These are phyloP conservation scores for Mormyrops attenuatus DNA, from an alignment of 2,797 vertebrate genomes.

Conservation along the genomic window DNA sequence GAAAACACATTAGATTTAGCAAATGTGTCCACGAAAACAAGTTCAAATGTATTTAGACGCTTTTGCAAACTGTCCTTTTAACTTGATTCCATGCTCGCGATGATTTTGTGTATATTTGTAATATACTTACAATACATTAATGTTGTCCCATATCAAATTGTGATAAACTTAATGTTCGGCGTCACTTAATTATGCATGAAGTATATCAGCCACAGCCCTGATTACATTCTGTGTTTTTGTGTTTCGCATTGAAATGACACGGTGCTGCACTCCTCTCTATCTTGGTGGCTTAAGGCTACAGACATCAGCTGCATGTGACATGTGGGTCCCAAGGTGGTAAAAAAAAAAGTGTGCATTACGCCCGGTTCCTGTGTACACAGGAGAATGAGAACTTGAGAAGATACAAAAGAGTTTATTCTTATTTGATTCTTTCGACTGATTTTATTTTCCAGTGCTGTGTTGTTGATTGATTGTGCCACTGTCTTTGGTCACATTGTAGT, in stretches of 20 bases:
- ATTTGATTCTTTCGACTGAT: neutral
- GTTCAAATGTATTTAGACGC: neutral
- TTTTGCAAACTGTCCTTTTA: neutral
- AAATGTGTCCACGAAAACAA: neutral
- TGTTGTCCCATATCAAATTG: neutral
- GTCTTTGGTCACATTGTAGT: constrained; percentile 2
- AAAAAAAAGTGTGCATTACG: neutral
- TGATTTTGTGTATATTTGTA: neutral
- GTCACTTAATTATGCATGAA: constrained; percentile 5
- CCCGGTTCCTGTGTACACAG: neutral
- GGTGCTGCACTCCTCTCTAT: neutral
- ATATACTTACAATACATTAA: neutral
- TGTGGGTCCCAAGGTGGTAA: neutral
- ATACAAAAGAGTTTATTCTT: neutral
- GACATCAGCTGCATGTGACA: neutral
- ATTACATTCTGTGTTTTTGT: neutral
- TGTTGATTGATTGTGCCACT: neutral
- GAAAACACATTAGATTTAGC: neutral
- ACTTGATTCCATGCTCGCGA: neutral
- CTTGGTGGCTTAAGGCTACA: neutral
- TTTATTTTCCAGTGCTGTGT: neutral
- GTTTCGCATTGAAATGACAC: neutral
- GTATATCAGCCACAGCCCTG: neutral
- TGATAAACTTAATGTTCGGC: neutral
- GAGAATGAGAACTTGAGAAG: neutral